Conservation (phyloP, 1,140 invertebrate genomes). For the Drosophila setifemur region DNA sequence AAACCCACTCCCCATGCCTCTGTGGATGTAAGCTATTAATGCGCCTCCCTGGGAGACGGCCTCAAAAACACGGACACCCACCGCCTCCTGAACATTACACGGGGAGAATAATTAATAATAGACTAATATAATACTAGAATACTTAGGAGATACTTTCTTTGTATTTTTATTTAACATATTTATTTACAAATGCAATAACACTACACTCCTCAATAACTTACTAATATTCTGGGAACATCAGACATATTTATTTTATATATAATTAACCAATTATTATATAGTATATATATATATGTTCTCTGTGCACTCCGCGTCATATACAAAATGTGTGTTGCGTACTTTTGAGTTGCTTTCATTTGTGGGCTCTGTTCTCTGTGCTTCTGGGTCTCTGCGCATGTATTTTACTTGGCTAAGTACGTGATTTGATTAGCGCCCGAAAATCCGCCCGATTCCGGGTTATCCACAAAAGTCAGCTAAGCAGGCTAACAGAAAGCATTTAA, state of each 20-base stretch:
- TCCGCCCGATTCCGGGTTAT: constrained; percentile 14
- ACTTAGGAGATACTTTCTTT: too few species aligned
- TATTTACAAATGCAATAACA: too few species aligned
- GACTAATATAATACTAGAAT: too few species aligned
- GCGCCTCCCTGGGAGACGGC: constrained; percentile 44
- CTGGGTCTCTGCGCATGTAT: constrained; percentile 48
- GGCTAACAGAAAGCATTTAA: constrained; percentile 30
- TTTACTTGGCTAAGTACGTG: constrained; percentile 81
- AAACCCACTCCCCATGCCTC: constrained; percentile 1
- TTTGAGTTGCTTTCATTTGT: constrained; percentile 30
- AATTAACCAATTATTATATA: too few species aligned
- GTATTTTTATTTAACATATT: too few species aligned
- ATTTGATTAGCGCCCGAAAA: constrained; percentile 76
- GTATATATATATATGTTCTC: too few species aligned
- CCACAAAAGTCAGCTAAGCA: constrained; percentile 7
- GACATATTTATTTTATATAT: too few species aligned
- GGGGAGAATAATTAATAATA: too few species aligned
- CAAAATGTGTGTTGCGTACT: constrained; percentile 50
- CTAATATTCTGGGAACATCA: too few species aligned
- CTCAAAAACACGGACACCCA: constrained; percentile 10
- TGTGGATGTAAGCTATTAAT: constrained; percentile 61
- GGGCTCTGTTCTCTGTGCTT: constrained; percentile 23
- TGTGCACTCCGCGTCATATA: constrained; percentile 14
- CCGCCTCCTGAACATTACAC: not conserved
- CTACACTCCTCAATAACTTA: too few species aligned